Evolutionary conservation across 2,888 invertebrate genomes (phyloP), one percentile per base, ranked within the genome.

Genomic region (Agrenia bidenticulata): DNA sequence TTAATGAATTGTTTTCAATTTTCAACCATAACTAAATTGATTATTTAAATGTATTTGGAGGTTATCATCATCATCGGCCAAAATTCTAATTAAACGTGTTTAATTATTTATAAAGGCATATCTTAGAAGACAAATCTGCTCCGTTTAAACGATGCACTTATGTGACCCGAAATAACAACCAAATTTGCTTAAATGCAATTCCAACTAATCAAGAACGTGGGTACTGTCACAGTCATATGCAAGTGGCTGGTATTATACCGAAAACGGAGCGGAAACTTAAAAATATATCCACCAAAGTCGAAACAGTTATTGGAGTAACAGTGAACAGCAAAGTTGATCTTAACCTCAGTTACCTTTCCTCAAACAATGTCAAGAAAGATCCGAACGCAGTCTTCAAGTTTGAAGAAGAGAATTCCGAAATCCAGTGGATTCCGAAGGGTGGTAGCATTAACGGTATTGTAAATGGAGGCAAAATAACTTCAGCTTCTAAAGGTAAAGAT

Each of bases 161-260:
- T 67, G 74, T 76, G 50, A 76, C 77, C n/a, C 53, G 72, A 50
- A 75, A 74, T 59, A 75, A 73, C 62, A 70, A 64, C 58, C 72
- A 75, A 59, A 75, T 80, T 72, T 82, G 82, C 73, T 80, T 80
- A 41, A 81, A 81, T 75, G 80, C 82, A 37, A 81, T 82, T 67
- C 81, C 81, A 17, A 77, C 79, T 62, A 79, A 79, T 78, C 81
- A 81, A 74, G 79, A 80, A 61, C 77, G 81, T 73, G 79, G 80
- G 67, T 81, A 80, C 70, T 82, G 82, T 75, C 81, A 81, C 77
- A 81, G 80, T 74, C 82, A 81, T 77, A 80, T 82, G 80, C 81
- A 81, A 76, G 80, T 81, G 61, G 77, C 78, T 67, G 79, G 79
- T 17, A 78, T 79, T 62, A 76, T 78, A 49, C 79, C 80, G 17